Conservation (phyloP, 2,113 vertebrate species). For the Blennius ocellaris region DNA sequence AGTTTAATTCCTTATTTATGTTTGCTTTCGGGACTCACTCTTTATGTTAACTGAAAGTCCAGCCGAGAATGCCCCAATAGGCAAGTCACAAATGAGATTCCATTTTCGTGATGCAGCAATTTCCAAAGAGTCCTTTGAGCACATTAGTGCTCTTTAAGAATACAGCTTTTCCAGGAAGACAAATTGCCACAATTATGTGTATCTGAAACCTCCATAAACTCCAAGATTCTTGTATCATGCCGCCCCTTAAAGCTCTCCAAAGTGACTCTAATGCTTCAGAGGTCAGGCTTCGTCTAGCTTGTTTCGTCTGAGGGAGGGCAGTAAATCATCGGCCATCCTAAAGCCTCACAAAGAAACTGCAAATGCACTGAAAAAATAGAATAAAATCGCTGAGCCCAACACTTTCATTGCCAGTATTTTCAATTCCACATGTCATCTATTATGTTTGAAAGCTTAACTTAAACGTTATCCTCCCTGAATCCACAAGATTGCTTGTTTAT, state of each 20-base stretch:
- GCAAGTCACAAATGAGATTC: not conserved
- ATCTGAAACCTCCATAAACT: conserved; percentile 2
- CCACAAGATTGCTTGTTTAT: conserved; percentile 1
- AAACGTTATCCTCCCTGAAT: not conserved
- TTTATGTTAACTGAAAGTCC: not conserved
- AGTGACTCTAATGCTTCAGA: conserved; percentile 50
- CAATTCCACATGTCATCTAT: conserved; percentile 3
- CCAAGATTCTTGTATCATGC: conserved; percentile 12
- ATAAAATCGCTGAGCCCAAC: conserved; percentile 7
- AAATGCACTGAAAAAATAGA: not conserved
- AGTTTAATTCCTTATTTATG: not conserved
- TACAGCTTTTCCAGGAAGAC: conserved; percentile 26
- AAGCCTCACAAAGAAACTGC: conserved; percentile 5
- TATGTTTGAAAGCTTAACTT: conserved; percentile 8
- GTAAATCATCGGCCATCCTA: conserved; percentile 17
- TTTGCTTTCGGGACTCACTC: not conserved
- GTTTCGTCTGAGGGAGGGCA: not conserved
- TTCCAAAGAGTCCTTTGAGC: conserved; percentile 24
- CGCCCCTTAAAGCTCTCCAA: conserved; percentile 17
- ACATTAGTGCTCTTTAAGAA: conserved; percentile 20
- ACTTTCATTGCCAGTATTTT: not conserved
- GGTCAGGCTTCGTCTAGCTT: conserved; percentile 17
- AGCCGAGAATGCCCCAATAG: not conserved
- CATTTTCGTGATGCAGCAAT: conserved; percentile 22
- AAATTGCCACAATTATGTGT: conserved; percentile 19